Conservation (phyloP, 2,888 invertebrate species). For the Lepeophtheirus nordmannii region DNA sequence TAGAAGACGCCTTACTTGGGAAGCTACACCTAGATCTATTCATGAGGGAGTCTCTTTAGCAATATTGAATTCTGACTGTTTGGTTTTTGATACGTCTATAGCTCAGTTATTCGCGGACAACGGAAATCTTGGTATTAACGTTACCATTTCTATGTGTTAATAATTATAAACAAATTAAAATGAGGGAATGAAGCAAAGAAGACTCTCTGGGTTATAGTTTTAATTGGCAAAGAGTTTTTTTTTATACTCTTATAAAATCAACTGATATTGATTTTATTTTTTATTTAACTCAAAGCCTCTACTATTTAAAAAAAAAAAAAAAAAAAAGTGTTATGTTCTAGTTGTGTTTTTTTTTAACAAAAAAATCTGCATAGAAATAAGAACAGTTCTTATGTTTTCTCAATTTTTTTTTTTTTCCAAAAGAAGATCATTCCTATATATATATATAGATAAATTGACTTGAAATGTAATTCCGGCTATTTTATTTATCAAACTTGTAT, state of each 20-base stretch:
- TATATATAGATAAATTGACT: constrained; percentile 25
- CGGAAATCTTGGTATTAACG: constrained; percentile 97
- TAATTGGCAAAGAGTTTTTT: too few species aligned
- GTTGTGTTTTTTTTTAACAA: too few species aligned
- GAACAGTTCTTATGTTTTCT: too few species aligned
- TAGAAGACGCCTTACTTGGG: constrained; percentile 88
- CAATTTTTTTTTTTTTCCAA: too few species aligned
- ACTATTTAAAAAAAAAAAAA: too few species aligned
- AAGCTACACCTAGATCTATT: constrained; percentile 94
- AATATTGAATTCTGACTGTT: constrained; percentile 92
- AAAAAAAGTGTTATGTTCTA: too few species aligned
- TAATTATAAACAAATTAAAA: background rate
- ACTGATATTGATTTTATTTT: too few species aligned
- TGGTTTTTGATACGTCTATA: constrained; percentile 94
- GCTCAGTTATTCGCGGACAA: constrained; percentile 98
- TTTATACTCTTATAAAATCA: too few species aligned
- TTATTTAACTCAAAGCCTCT: too few species aligned
- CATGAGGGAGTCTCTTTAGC: constrained; percentile 97
- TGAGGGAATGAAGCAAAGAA: too few species aligned
- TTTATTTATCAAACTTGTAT: background rate
- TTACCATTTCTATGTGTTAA: constrained; percentile 70
- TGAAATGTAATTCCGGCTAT: background rate
- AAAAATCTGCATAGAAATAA: too few species aligned
- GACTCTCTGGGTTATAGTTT: too few species aligned
- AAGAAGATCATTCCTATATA: background rate